A percentile compares a stretch with the other conserved stretches of the same genome.
Conservation (phyloP, 2,797 vertebrate genomes). For the Natrix natrix region DNA sequence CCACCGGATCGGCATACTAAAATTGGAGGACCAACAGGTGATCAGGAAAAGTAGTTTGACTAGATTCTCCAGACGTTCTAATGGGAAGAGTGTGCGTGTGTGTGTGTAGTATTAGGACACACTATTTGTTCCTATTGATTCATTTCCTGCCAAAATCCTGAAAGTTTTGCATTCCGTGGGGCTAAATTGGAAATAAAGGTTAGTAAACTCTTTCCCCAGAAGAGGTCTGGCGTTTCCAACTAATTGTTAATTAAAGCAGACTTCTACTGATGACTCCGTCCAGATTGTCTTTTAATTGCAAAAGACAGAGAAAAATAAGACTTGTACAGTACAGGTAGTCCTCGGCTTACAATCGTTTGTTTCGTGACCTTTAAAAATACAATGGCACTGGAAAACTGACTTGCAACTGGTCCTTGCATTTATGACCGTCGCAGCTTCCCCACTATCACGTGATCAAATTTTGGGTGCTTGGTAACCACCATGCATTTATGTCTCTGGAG, state of each 20-base stretch:
- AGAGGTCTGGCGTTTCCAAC: neutral
- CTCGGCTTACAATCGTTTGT: neutral
- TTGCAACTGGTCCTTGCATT: neutral
- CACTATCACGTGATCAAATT: neutral
- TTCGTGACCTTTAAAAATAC: neutral
- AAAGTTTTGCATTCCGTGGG: neutral
- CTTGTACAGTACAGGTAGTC: neutral
- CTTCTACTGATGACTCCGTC: neutral
- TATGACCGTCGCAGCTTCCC: neutral
- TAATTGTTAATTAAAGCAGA: neutral
- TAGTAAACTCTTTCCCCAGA: no score
- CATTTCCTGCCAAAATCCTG: neutral
- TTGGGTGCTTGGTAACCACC: neutral
- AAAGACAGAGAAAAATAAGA: neutral
- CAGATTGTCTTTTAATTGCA: neutral
- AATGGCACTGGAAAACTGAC: neutral
- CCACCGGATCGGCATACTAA: constrained; percentile 94
- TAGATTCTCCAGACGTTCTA: neutral
- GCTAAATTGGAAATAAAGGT: neutral
- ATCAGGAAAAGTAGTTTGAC: neutral
- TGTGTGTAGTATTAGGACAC: no score
- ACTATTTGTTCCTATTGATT: neutral
- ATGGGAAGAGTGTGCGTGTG: no score
- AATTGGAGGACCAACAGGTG: rapidly evolving
- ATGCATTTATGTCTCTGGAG: neutral